Percentiles rank a stretch among this genome's conserved stretches.
Conservation (phyloP, 2,888 invertebrate species). For the Sialis fuliginosa region DNA sequence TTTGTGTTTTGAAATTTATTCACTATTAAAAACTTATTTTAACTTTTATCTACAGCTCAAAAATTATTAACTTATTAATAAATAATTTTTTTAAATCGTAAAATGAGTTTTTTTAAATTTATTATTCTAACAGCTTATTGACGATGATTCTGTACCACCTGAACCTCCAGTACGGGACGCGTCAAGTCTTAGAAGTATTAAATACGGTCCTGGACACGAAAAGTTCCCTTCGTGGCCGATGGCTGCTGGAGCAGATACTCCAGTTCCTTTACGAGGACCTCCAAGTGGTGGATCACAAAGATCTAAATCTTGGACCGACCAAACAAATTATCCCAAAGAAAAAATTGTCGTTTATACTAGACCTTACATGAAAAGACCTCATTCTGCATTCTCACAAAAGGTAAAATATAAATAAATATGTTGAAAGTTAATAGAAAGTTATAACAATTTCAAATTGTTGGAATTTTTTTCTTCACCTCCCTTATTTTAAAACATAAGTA, state of each 20-base stretch:
- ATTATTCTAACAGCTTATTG: no score
- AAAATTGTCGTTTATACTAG: conserved; percentile 41
- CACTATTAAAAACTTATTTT: no score
- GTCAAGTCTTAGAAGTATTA: conserved; percentile 44
- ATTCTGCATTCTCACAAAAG: conserved; percentile 38
- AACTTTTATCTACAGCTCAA: no score
- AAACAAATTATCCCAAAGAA: conserved; percentile 51
- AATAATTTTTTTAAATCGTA: no score
- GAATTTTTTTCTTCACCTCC: no score
- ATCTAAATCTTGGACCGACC: conserved; percentile 53
- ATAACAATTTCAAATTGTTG: no score
- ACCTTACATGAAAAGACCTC: conserved; percentile 43
- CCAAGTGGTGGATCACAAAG: conserved; percentile 37
- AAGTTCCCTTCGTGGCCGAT: conserved; percentile 62
- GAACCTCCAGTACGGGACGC: conserved; percentile 47
- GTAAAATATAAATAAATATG: conserved; percentile 15
- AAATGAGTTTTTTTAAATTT: no score
- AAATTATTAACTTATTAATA: no score
- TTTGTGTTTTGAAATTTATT: no score
- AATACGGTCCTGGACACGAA: conserved; percentile 52
- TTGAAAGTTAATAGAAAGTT: not conserved
- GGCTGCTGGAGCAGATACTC: conserved; percentile 35
- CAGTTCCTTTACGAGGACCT: conserved; percentile 24
- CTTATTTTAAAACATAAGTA: no score
- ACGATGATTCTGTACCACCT: conserved; percentile 26